Evolutionary conservation across 37 sponge, comb jelly and placozoan species (phyloP), one percentile per base, ranked within the genome.

Genomic region (Cliona cf. orientalis): DNA sequence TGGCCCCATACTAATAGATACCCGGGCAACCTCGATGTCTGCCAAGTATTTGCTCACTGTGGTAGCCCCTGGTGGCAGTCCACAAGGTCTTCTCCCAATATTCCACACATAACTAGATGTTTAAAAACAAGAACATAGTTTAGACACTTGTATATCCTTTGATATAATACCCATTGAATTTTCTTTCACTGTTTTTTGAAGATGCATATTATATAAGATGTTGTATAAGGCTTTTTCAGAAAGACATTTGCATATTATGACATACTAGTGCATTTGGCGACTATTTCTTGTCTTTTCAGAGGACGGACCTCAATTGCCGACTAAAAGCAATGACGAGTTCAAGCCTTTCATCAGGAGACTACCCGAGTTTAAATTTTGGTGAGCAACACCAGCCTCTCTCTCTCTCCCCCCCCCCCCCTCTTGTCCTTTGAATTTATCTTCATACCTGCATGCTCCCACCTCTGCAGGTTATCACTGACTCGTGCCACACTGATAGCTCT

Each of bases 311-410:
- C 34, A 56, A 72, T 74, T 97, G 32, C 98, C 98, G 3, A 95
- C 95, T 3, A 76, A 39, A 5, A 79, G 83, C 26, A 84, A 86
- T 46, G 86, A 95, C 81, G 98, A 97, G 69, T 97, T 97, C 86
- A 86, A 87, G 76, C 98, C 98, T 0, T 97, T 97, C 43, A 89
- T 97, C 7, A 43, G 98, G 36, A 75, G 98, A 29, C 59, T 97
- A 29, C 98, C 98, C 19, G 98, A 97, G 49, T 97, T 97, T 58
- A 97, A 97, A 59, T 97, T 97, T 76, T 97, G 98, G 98, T 96
- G 60, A 64, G 83, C 56, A 22, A 14, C 38, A 35, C 3, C 28
- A n/a, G 5, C 17, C 7, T 22, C 6, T 6, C 28, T 26, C 26
- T 61, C 63, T 11, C 5, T 61, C 26, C 26, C 7, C 5, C 40